phyloP scores from a whole-genome alignment of 2,888 invertebrate species.

The Barypeithes pellucidus region DNA sequence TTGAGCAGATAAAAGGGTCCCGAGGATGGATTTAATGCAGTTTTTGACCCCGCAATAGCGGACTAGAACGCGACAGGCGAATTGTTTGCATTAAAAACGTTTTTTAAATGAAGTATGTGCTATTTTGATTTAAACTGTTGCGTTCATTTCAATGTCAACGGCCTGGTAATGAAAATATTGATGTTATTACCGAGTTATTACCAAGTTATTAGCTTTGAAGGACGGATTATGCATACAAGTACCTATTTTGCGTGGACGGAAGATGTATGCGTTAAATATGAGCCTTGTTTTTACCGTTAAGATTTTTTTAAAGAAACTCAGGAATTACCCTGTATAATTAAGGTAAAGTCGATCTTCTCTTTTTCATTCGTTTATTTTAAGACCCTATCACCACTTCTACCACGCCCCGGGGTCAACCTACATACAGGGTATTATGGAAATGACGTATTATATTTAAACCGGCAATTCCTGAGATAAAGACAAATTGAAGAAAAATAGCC shows the following conservation, averaged over 20 bases:
- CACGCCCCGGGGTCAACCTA: no score
- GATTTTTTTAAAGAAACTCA: no score
- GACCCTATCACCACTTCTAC: no score
- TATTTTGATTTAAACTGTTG: slow-evolving; percentile 33
- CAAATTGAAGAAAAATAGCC: no score
- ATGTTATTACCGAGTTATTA: not conserved
- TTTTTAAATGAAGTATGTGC: slow-evolving; percentile 25
- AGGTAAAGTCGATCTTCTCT: no score
- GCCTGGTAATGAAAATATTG: slow-evolving; percentile 38
- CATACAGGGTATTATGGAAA: no score
- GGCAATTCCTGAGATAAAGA: no score
- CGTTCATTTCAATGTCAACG: slow-evolving; percentile 34
- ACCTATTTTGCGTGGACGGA: not conserved
- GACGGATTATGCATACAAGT: not conserved
- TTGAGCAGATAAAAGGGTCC: slow-evolving; percentile 20
- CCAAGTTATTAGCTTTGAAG: not conserved
- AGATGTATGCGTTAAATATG: no score
- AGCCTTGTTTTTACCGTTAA: no score
- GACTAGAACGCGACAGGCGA: slow-evolving; percentile 2
- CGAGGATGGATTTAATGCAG: slow-evolving; percentile 28
- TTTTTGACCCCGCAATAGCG: slow-evolving; percentile 20
- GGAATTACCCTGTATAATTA: no score
- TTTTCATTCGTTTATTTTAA: no score
- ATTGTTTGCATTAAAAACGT: slow-evolving; percentile 12
- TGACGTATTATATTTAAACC: no score